Evolutionary conservation across 2,113 vertebrate species (phyloP).

Genomic region (Daphoenositta chrysoptera): DNA sequence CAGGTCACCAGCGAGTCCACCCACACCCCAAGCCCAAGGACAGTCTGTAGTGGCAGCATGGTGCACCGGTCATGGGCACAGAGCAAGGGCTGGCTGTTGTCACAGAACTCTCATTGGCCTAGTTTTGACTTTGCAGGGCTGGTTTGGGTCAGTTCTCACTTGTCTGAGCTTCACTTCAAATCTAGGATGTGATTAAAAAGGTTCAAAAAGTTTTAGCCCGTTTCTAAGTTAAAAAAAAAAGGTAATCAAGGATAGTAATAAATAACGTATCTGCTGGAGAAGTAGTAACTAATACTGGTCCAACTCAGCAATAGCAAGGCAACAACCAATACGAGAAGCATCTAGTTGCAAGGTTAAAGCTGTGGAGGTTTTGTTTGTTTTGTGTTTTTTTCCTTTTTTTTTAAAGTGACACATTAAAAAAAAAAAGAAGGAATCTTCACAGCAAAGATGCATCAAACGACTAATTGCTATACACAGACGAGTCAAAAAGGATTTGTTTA

Average conservation of each 20-base stretch:
- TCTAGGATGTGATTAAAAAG: not conserved
- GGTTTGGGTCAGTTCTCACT: not conserved
- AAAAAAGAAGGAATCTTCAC: conserved; percentile 46
- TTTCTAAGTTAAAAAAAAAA: not conserved
- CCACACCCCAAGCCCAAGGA: not conserved
- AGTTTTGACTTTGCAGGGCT: not conserved
- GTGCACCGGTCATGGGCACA: fast-evolving
- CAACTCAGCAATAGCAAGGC: conserved; percentile 60
- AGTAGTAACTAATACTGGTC: conserved; percentile 56
- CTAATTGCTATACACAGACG: conserved; percentile 39
- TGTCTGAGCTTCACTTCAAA: conserved; percentile 18
- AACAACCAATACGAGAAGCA: conserved; percentile 56
- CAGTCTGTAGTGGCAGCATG: not conserved
- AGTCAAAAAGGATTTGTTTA: conserved; percentile 75
- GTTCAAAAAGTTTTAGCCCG: not conserved
- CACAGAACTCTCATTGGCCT: not conserved
- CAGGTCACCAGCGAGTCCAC: not conserved
- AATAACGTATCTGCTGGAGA: not conserved
- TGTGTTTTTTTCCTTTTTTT: not conserved
- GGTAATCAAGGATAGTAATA: not conserved
- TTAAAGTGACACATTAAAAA: conserved; percentile 45
- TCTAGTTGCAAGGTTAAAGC: conserved; percentile 66
- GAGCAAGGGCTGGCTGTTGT: not conserved
- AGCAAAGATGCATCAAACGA: conserved; percentile 52
- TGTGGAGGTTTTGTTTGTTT: conserved; percentile 46